Evolutionary conservation across 2,888 invertebrate species (phyloP), one percentile per base, ranked within the genome.

Genomic region (Cataglyphis livida): DNA sequence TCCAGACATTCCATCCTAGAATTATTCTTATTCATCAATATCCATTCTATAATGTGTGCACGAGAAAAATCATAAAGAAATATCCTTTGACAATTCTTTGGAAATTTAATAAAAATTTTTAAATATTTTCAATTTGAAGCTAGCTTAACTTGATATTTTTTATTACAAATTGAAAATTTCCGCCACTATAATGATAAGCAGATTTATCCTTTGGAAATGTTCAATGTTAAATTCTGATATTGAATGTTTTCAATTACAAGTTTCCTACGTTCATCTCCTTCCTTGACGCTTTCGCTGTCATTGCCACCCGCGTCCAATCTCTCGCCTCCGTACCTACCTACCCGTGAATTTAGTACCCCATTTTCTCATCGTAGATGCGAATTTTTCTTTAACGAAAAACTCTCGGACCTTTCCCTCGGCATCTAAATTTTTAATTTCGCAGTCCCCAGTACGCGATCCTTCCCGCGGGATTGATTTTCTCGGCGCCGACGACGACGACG

Each of bases 1-100:
- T 57, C 65, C 48, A 83, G 82, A 84, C 85, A 88, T 90, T 90
- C 82, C 89, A 82, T 85, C 68, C 84, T 62, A 66, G 75, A 85
- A 88, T 82, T 87, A 66, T 68, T 64, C 25, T 38, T 54, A n/a
- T 25, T 35, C 25, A 4, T 51, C 32, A 10, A 12, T n/a, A 10
- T 48, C 7, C 38, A 28, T 7, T 25, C 25, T 9, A 12, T 18
- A 51, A 51, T 7, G 15, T 15, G 35, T n/a, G 4, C 9, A 15
- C 0, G 41, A 51, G 66, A 10, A 10, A 10, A 65, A 28, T 41
- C 1, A 41, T 28, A 51, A 41, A 41, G 7, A 28, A 54, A 0
- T 1, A 5, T 54, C 2, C 1, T 41, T 12, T 2, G 51, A 3
- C 1, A n/a, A n/a, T n/a, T 51, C n/a, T n/a, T 15, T n/a, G 28